Percentiles rank a stretch among this genome's conserved stretches.
Conservation (phyloP, 2,888 invertebrate species). For the Netelia fuscicornis region DNA sequence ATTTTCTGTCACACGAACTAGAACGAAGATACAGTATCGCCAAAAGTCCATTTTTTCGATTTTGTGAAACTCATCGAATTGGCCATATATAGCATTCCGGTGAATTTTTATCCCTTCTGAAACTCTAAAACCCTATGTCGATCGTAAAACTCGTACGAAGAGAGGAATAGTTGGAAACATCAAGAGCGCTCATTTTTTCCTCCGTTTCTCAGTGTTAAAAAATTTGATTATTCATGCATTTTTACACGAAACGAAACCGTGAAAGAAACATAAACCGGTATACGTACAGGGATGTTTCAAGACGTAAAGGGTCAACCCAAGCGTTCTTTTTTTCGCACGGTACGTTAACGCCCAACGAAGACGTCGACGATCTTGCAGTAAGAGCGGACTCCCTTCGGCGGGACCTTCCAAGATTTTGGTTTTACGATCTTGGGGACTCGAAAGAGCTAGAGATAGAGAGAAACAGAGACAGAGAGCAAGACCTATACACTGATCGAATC, state of each 20-base stretch:
- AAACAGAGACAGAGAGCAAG: slow-evolving; percentile 23
- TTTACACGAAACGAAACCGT: slow-evolving; percentile 12
- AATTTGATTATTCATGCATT: background rate
- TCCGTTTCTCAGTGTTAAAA: background rate
- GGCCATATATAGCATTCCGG: too few relatives aligned
- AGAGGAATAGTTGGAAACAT: too few relatives aligned
- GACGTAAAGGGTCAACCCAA: slow-evolving; percentile 21
- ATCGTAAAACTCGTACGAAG: too few relatives aligned
- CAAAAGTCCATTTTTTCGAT: too few relatives aligned
- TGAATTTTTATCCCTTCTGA: too few relatives aligned
- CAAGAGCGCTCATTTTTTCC: background rate
- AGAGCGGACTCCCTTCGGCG: background rate
- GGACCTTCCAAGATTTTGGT: slow-evolving; percentile 39
- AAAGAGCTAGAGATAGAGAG: background rate
- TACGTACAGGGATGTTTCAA: background rate
- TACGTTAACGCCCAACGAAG: slow-evolving; percentile 22
- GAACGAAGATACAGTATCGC: too few relatives aligned
- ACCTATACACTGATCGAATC: slow-evolving; percentile 55
- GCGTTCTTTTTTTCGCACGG: slow-evolving; percentile 3
- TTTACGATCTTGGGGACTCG: slow-evolving; percentile 48
- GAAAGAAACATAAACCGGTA: background rate
- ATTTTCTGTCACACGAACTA: too few relatives aligned
- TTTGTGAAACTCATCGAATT: too few relatives aligned
- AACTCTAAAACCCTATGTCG: too few relatives aligned
- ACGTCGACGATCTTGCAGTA: background rate